phyloP scores from a whole-genome alignment of 2,113 vertebrate genomes.

The Daphoenositta chrysoptera region DNA sequence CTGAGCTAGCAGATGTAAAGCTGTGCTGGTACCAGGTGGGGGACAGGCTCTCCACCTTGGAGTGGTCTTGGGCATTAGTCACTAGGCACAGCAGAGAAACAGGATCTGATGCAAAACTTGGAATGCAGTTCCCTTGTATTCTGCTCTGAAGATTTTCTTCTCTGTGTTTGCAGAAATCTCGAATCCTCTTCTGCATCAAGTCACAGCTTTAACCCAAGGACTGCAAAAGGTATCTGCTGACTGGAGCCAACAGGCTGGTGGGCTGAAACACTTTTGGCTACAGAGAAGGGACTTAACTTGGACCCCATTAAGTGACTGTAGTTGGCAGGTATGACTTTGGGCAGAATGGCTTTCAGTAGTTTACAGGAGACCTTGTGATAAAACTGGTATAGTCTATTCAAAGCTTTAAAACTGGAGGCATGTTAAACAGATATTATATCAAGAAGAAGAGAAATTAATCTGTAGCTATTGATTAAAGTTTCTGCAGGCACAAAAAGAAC shows the following conservation, averaged over 20 bases:
- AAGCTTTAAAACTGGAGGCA: neutral
- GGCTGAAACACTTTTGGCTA: neutral
- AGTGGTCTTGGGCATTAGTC: neutral
- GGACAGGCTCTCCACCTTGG: neutral
- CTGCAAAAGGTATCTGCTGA: fast-evolving
- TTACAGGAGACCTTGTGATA: neutral
- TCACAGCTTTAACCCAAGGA: neutral
- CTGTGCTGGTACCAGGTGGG: neutral
- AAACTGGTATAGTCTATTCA: neutral
- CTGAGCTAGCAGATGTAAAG: neutral
- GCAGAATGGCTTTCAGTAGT: neutral
- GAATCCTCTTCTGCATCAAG: neutral
- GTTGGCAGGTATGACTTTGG: neutral
- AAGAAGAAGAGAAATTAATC: slow-evolving; percentile 9
- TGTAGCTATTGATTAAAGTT: slow-evolving; percentile 21
- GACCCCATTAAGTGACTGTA: neutral
- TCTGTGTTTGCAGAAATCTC: neutral
- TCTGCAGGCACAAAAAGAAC: neutral
- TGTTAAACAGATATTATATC: neutral
- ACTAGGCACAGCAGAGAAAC: neutral
- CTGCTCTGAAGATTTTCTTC: neutral
- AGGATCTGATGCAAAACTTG: neutral
- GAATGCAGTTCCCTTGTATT: neutral
- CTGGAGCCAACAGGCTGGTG: neutral
- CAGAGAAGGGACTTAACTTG: neutral